Evolutionary conservation across 1,140 invertebrate genomes (phyloP), one percentile per base, ranked within the genome.

Genomic region (Hestina assimilis): DNA sequence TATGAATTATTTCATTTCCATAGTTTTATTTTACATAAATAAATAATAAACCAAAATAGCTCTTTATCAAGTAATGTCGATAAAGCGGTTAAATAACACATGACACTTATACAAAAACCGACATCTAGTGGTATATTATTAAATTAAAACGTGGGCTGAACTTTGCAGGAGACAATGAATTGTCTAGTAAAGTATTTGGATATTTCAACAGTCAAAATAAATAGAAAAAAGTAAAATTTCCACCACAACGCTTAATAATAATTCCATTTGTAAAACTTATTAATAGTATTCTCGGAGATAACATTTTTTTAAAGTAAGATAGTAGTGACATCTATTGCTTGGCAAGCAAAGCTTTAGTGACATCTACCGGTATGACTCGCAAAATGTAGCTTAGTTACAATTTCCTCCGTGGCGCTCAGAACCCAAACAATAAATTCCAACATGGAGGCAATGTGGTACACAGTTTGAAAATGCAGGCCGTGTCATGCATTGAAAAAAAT

Each of bases 341-440:
- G 1, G 12, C 4, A 11, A 6, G 14, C 40, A 53, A 51, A 46
- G 28, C 28, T 14, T 23, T 42, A 23, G 17, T 50, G 66, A 50
- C 71, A 80, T 77, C 79, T 83, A 60, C 58, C 43, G 46, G 11
- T 23, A 23, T 3, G 9, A 14, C 0, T 14, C 15, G 29, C 24
- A 69, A 68, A 66, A 41, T 51, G 6, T 4, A 21, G 0, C 12
- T 4, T 75, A 79, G 79, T 83, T 83, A 65, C 20, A 33, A 56
- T 60, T 68, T 40, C 60, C 31, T 45, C 72, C 82, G 76, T 68
- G 72, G 87, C 87, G 87, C 85, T 87, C 83, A 81, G 72, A 83
- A 88, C 85, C 87, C 87, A 89, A 89, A 89, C 87, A 89, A 88
- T 88, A 69, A 86, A 89, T 87, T 88, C 82, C 87, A 89, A 87